A percentile compares a stretch with the other conserved stretches of the same genome.
phyloP scores from a whole-genome alignment of 2,797 vertebrate species.

The Synaphobranchus kaupii region DNA sequence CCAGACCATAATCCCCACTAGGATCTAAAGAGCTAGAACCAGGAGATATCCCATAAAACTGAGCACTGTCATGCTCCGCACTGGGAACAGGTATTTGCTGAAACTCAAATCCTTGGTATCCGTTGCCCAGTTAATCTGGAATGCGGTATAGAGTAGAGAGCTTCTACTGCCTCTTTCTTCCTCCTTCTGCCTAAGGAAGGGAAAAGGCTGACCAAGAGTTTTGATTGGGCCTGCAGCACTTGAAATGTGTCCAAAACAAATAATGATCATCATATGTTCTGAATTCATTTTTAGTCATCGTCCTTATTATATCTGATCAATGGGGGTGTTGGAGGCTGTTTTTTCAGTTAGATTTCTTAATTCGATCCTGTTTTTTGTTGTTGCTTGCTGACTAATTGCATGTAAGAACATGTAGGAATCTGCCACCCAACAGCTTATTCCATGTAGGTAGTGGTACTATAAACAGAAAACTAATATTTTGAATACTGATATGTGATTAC shows the following conservation, averaged over 20 bases:
- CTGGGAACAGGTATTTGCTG: background rate
- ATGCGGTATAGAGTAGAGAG: background rate
- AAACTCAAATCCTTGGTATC: background rate
- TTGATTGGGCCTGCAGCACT: background rate
- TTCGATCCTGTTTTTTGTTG: too few species aligned
- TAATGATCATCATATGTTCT: background rate
- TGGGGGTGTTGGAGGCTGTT: too few species aligned
- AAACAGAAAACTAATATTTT: background rate
- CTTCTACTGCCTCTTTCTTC: background rate
- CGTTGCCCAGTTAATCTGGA: background rate
- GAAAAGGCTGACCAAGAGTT: background rate
- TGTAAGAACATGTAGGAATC: too few species aligned
- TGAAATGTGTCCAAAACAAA: background rate
- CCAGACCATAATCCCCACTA: conserved; percentile 33
- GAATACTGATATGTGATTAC: background rate
- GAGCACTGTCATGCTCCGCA: background rate
- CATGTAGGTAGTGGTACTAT: too few species aligned
- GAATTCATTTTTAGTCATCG: too few species aligned
- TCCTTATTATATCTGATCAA: too few species aligned
- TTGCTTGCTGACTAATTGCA: too few species aligned
- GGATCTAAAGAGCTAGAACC: conserved; percentile 42
- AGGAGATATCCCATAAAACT: background rate
- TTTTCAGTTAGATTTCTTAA: too few species aligned
- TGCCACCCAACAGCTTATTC: too few species aligned
- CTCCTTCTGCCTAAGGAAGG: background rate